phyloP scores from a whole-genome alignment of 2,113 vertebrate species.

The Gambusia affinis region DNA sequence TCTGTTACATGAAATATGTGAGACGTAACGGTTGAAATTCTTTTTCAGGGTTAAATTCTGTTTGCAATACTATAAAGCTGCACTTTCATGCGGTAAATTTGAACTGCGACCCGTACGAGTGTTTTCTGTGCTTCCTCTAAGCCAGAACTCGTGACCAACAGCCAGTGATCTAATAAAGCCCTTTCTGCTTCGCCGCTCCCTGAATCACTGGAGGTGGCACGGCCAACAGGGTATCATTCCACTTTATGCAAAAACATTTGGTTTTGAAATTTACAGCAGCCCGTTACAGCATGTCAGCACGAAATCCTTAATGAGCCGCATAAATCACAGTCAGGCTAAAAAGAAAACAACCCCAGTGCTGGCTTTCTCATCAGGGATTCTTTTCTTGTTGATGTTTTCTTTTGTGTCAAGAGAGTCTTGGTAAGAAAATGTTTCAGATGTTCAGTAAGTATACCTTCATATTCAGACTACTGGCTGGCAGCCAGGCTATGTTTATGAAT shows the following conservation, averaged over 20 bases:
- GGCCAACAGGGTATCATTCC: slow-evolving; percentile 13
- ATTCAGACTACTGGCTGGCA: slow-evolving; percentile 49
- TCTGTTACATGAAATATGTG: too few species aligned
- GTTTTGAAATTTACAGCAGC: slow-evolving; percentile 45
- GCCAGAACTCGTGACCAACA: slow-evolving; percentile 47
- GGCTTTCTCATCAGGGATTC: slow-evolving; percentile 27
- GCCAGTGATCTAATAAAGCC: slow-evolving; percentile 61
- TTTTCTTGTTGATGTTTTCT: slow-evolving; percentile 10
- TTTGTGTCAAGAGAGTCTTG: slow-evolving; percentile 5
- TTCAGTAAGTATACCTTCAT: slow-evolving; percentile 35
- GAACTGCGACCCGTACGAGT: not conserved
- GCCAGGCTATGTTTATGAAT: slow-evolving; percentile 49
- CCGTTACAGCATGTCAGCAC: slow-evolving; percentile 18
- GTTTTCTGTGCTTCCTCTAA: slow-evolving; percentile 25
- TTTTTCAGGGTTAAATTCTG: too few species aligned
- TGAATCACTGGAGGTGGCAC: slow-evolving; percentile 32
- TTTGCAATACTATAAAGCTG: too few species aligned
- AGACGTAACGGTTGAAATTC: too few species aligned
- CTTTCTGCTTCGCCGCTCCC: slow-evolving; percentile 32
- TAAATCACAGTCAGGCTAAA: slow-evolving; percentile 10
- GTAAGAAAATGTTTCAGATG: slow-evolving; percentile 30
- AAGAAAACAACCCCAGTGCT: slow-evolving; percentile 17
- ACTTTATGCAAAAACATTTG: slow-evolving; percentile 39
- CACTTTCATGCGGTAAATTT: too few species aligned
- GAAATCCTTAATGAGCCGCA: slow-evolving; percentile 12